Evolutionary conservation across 2,797 vertebrate genomes (phyloP).

Genomic region (Gallinago nigripennis): DNA sequence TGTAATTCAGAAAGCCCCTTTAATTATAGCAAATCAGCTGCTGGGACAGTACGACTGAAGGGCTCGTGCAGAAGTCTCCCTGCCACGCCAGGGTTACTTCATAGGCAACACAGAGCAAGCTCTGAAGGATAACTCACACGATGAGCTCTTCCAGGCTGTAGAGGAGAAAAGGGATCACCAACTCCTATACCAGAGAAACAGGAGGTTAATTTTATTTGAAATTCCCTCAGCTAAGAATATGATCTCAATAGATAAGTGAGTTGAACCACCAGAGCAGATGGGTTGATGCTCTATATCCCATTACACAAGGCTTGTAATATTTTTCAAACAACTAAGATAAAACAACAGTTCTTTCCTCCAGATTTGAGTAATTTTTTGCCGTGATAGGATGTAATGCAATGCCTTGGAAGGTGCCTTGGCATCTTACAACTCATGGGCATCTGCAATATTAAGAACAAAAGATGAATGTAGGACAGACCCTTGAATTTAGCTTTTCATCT

Average conservation of each 20-base stretch:
- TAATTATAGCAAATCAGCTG: conserved; percentile 15
- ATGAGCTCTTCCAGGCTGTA: neutral
- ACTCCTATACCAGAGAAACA: neutral
- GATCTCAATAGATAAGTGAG: conserved; percentile 5
- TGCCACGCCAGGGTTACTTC: neutral
- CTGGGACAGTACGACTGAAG: neutral
- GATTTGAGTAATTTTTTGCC: neutral
- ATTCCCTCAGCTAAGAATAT: neutral
- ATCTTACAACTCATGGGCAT: neutral
- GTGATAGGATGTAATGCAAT: neutral
- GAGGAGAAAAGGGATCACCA: neutral
- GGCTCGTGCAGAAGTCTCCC: neutral
- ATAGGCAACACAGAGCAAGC: neutral
- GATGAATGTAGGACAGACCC: neutral
- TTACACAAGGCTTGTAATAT: neutral
- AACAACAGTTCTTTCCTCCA: neutral
- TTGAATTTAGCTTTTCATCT: neutral
- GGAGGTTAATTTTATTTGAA: conserved; percentile 34
- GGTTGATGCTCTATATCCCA: neutral
- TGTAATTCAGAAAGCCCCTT: conserved; percentile 14
- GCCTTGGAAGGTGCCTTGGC: neutral
- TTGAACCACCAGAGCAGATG: conserved; percentile 8
- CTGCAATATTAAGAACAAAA: neutral
- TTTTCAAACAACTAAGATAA: neutral
- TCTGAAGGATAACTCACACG: neutral